phyloP scores from a whole-genome alignment of 1,140 invertebrate species.

The Alviniconcha marisindica region DNA sequence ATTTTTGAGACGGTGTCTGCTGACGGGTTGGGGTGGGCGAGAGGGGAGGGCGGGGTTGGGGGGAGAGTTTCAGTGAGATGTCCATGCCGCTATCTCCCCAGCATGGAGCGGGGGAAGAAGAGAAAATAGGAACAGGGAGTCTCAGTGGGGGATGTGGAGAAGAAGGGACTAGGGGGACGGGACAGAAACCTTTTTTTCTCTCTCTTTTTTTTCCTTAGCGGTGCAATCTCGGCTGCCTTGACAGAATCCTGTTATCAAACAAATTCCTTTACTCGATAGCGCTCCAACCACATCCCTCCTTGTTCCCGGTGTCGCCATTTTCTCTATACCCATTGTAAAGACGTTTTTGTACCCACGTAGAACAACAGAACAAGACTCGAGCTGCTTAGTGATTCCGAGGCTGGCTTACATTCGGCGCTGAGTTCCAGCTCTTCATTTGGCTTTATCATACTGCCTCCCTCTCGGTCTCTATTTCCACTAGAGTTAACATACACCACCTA shows the following conservation, averaged over 20 bases:
- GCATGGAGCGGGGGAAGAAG: neutral
- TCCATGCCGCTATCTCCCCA: slow-evolving; percentile 1
- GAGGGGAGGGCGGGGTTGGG: no score
- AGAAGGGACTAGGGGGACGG: neutral
- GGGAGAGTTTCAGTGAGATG: no score
- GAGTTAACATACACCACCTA: no score
- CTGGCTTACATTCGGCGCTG: no score
- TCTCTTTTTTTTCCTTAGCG: neutral
- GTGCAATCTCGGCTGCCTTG: slow-evolving; percentile 26
- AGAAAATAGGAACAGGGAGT: neutral
- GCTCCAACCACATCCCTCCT: slow-evolving; percentile 17
- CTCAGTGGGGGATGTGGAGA: neutral
- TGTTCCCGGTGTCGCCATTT: no score
- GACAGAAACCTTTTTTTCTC: slow-evolving; percentile 21
- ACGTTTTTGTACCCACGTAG: no score
- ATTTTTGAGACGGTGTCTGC: slow-evolving; percentile 16
- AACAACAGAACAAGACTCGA: no score
- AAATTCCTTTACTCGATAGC: slow-evolving; percentile 34
- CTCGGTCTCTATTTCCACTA: no score
- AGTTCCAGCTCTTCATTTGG: no score
- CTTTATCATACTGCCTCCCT: no score
- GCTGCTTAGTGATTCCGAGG: no score
- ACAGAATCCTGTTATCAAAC: slow-evolving; percentile 40
- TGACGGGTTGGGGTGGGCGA: neutral
- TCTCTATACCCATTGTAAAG: no score